These are phyloP conservation scores for Meteorus sp. DNA, from an alignment of 1,140 invertebrate species.

Conservation along the genomic window DNA sequence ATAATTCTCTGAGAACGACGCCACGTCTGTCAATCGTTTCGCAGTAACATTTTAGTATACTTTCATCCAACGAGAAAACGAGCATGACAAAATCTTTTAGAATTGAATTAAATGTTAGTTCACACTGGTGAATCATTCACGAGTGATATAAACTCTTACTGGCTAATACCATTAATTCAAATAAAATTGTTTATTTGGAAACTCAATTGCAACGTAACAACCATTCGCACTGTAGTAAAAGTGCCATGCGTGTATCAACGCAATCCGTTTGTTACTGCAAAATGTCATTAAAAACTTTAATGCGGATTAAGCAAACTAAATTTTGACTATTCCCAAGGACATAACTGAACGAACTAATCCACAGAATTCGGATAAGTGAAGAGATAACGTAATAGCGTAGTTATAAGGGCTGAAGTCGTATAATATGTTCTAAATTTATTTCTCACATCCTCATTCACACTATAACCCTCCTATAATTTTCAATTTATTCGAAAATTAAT, in stretches of 20 bases:
- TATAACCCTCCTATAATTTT: constrained; percentile 44
- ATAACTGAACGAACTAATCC: constrained; percentile 41
- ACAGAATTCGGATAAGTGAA: constrained; percentile 36
- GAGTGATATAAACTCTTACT: not conserved
- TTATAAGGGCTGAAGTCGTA: not conserved
- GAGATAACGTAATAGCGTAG: too few relatives aligned
- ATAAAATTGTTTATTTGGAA: constrained; percentile 4
- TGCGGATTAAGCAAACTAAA: constrained; percentile 44
- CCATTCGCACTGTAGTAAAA: constrained; percentile 7
- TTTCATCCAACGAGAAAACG: not conserved
- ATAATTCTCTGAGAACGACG: not conserved
- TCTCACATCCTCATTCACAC: not conserved
- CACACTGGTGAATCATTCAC: not conserved
- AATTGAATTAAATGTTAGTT: not conserved
- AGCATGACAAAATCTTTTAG: too few relatives aligned
- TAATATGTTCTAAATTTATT: not conserved
- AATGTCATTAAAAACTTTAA: constrained; percentile 27
- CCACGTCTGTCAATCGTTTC: not conserved
- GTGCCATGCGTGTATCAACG: not conserved
- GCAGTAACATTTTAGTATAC: not conserved
- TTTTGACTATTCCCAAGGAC: constrained; percentile 35
- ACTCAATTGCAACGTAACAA: not conserved
- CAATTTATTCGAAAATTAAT: constrained; percentile 45
- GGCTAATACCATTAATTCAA: not conserved
- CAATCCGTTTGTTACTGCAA: not conserved